Percentiles rank a stretch among this genome's conserved stretches.
phyloP scores from a whole-genome alignment of 92 coral and sea anemone genomes.

The Porites evermanni region DNA sequence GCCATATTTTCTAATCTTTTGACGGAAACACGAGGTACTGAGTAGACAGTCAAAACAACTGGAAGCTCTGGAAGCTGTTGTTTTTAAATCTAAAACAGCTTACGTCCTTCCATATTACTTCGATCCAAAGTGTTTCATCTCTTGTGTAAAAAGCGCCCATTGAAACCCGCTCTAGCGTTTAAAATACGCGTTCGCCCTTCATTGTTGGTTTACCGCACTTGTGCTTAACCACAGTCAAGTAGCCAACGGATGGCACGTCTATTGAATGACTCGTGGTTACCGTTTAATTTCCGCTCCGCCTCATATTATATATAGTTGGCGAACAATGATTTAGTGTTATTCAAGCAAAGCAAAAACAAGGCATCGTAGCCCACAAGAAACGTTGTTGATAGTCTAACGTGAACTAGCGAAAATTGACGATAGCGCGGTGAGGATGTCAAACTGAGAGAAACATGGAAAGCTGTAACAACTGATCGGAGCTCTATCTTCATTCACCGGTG shows the following conservation, averaged over 20 bases:
- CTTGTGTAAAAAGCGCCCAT: background rate
- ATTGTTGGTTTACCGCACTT: background rate
- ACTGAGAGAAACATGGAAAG: too few relatives aligned
- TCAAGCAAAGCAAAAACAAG: background rate
- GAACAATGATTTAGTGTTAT: background rate
- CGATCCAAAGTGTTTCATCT: background rate
- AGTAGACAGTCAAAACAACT: slow-evolving; percentile 14
- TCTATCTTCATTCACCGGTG: too few relatives aligned
- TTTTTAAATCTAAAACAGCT: background rate
- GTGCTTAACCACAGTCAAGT: background rate
- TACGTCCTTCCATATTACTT: background rate
- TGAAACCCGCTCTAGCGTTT: slow-evolving; percentile 1
- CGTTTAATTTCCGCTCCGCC: slow-evolving; percentile 15
- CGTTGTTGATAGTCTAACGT: too few relatives aligned
- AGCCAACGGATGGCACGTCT: background rate
- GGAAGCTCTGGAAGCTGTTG: background rate
- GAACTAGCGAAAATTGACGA: too few relatives aligned
- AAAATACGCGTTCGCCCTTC: background rate
- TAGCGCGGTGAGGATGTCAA: too few relatives aligned
- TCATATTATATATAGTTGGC: background rate
- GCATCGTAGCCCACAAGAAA: background rate
- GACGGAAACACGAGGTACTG: too few relatives aligned
- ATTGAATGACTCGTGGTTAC: background rate
- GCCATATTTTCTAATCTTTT: too few relatives aligned
- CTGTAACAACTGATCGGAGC: too few relatives aligned